Conservation (phyloP, 2,888 invertebrate genomes). For the Prosopocoilus inquinatus region DNA sequence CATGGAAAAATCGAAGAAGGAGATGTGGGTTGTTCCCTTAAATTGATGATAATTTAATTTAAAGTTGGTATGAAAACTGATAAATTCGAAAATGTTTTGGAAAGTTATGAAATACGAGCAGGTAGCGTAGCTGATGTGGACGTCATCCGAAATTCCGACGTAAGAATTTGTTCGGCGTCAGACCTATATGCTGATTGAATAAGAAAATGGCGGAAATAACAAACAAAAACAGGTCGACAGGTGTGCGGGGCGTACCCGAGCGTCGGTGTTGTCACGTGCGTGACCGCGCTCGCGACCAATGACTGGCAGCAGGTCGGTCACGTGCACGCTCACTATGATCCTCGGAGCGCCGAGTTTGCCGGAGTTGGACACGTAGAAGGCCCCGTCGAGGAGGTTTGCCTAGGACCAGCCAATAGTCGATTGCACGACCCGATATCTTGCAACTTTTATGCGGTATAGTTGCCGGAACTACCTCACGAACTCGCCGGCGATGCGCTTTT, state of each 20-base stretch:
- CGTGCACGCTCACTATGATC: conserved; percentile 28
- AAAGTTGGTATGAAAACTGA: too few species aligned
- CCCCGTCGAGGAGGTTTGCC: conserved; percentile 30
- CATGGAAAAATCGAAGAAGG: too few species aligned
- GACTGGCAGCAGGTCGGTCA: conserved; percentile 17
- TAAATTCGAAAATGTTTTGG: too few species aligned
- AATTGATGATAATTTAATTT: too few species aligned
- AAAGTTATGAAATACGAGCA: background rate
- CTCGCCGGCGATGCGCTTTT: background rate
- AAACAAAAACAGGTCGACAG: conserved; percentile 30
- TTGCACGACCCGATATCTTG: conserved; percentile 21
- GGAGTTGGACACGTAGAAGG: conserved; percentile 28
- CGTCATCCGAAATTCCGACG: background rate
- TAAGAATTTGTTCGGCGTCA: conserved; percentile 7
- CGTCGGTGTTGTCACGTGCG: conserved; percentile 36
- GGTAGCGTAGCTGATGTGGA: background rate
- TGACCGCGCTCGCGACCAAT: conserved; percentile 37
- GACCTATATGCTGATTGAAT: conserved; percentile 16
- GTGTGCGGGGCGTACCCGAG: conserved; percentile 28
- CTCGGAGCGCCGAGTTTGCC: conserved; percentile 23
- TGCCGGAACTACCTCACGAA: conserved; percentile 4
- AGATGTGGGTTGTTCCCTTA: too few species aligned
- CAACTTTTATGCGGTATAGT: conserved; percentile 19
- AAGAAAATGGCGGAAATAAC: conserved; percentile 33
- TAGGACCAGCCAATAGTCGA: conserved; percentile 30